Evolutionary conservation across 2,797 vertebrate genomes (phyloP).

Genomic region (Mareca penelope): DNA sequence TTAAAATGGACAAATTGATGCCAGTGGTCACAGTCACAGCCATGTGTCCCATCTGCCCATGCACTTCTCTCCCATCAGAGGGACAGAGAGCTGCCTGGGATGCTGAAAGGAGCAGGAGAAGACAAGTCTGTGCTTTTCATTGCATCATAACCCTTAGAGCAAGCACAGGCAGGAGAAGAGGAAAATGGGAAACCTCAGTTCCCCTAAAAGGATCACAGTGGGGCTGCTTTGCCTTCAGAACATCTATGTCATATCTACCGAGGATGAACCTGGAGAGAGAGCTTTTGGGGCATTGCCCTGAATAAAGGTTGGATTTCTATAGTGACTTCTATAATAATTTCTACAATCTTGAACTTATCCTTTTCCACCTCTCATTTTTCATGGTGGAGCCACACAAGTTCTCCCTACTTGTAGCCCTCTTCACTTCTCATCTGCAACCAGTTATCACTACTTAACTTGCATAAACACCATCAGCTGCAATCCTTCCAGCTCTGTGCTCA

Average conservation of each 20-base stretch:
- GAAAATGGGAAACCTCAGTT: background rate
- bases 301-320: background rate
- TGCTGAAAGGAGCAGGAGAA: background rate
- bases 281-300: background rate
- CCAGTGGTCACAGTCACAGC: background rate
- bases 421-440: background rate
- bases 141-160: background rate
- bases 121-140: background rate
- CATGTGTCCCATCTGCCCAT: background rate
- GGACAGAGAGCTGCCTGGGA: background rate
- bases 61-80: background rate
- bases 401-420: background rate
- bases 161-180: background rate
- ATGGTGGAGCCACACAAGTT: background rate
- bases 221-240: background rate
- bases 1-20: background rate
- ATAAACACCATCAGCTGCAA: background rate
- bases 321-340: background rate
- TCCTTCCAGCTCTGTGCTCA: background rate
- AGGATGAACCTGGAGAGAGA: background rate
- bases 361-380: background rate
- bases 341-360: background rate
- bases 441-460: background rate
- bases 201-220: background rate
- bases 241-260: background rate